Conservation (phyloP, 2,797 vertebrate species). For the Phataginus tetradactyla region DNA sequence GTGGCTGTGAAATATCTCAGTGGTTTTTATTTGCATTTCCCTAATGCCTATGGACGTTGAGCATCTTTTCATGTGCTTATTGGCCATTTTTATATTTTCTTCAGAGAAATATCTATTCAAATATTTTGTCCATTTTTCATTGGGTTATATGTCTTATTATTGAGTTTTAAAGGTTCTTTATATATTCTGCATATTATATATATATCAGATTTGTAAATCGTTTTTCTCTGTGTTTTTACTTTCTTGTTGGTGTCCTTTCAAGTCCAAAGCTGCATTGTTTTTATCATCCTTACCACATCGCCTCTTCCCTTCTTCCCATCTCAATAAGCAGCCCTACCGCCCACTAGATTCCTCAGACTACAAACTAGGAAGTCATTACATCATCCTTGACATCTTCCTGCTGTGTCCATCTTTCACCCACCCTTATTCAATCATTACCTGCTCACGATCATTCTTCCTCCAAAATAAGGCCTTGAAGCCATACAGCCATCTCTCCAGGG, state of each 20-base stretch:
- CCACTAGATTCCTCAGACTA: neutral
- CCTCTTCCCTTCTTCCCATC: neutral
- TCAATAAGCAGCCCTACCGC: neutral
- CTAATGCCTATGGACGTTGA: neutral
- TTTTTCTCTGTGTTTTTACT: neutral
- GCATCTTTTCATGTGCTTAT: neutral
- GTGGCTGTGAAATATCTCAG: neutral
- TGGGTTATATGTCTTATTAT: neutral
- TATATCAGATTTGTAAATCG: constrained; percentile 11
- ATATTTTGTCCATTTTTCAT: neutral
- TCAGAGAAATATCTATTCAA: constrained; percentile 13
- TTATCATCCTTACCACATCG: neutral
- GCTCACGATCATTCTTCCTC: neutral
- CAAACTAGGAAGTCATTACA: neutral
- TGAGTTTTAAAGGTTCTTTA: neutral
- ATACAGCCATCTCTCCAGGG: neutral
- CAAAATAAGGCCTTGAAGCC: neutral
- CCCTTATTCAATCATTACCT: neutral
- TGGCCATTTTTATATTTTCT: neutral
- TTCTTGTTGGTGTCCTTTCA: neutral
- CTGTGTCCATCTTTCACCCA: neutral
- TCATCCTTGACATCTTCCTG: neutral
- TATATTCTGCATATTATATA: neutral
- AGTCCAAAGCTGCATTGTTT: neutral
- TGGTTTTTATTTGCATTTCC: neutral